Evolutionary conservation across 2,797 vertebrate species (phyloP).

Genomic region (Hoplostethus mediterraneus): DNA sequence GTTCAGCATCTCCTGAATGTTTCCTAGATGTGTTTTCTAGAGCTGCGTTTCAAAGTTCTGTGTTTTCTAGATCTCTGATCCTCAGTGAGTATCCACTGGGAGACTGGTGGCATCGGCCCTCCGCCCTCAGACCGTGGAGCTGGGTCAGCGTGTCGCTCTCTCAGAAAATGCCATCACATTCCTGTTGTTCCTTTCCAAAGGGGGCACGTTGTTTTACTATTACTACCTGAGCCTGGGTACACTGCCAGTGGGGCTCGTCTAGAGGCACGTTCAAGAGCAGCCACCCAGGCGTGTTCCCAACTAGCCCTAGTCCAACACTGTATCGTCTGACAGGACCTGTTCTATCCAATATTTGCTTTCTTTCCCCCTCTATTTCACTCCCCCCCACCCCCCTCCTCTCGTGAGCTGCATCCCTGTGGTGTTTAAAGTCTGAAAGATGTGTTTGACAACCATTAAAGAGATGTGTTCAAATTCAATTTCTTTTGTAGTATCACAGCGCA

Average conservation of each 20-base stretch:
- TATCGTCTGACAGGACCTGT: constrained; percentile 49
- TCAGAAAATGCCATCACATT: constrained; percentile 29
- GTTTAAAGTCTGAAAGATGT: constrained; percentile 75
- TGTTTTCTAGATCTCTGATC: constrained; percentile 64
- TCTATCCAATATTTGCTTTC: constrained; percentile 12
- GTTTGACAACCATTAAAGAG: constrained; percentile 78
- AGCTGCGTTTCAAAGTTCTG: constrained; percentile 41
- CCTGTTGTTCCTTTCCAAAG: constrained; percentile 35
- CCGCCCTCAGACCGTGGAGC: not conserved
- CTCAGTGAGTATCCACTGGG: constrained; percentile 39
- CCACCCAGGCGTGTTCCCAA: constrained; percentile 21
- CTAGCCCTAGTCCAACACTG: constrained; percentile 1
- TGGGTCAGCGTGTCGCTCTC: not conserved
- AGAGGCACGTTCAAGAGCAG: constrained; percentile 26
- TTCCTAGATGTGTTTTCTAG: constrained; percentile 63
- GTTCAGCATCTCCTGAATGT: constrained; percentile 63
- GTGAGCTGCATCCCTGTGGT: constrained; percentile 71
- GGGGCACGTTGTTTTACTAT: constrained; percentile 12
- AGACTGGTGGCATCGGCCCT: not conserved
- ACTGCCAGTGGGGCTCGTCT: constrained; percentile 35
- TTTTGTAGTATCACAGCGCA: not conserved
- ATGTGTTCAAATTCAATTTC: constrained; percentile 51
- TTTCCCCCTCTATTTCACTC: constrained; percentile 11
- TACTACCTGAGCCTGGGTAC: constrained; percentile 10
- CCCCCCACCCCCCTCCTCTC: constrained; percentile 43